phyloP scores from a whole-genome alignment of 2,888 invertebrate species.

The Exephanes ischioxanthus region DNA sequence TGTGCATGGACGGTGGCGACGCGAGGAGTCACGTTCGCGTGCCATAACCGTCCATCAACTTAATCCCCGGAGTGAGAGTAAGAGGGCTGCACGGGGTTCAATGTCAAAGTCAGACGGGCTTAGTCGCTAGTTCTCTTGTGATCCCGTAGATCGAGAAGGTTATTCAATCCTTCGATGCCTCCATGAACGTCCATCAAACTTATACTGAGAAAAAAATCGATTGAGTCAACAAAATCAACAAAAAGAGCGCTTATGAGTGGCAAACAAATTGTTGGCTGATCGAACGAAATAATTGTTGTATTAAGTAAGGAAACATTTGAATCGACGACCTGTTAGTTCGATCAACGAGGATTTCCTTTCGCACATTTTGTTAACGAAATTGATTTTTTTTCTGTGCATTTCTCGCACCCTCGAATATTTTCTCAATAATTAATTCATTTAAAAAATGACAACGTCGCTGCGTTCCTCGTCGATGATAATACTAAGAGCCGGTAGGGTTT shows the following conservation, averaged over 20 bases:
- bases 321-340: too few relatives aligned
- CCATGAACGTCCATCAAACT: neutral
- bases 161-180: conserved; percentile 23
- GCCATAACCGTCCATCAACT: conserved; percentile 71
- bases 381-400: neutral
- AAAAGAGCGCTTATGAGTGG: too few relatives aligned
- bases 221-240: too few relatives aligned
- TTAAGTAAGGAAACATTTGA: too few relatives aligned
- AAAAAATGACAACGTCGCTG: neutral
- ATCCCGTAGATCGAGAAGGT: conserved; percentile 22
- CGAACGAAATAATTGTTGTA: too few relatives aligned
- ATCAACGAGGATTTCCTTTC: too few relatives aligned
- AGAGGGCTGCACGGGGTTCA: conserved; percentile 65
- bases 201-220: neutral
- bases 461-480: too few relatives aligned
- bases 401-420: neutral
- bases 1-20: conserved; percentile 63
- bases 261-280: too few relatives aligned
- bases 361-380: too few relatives aligned
- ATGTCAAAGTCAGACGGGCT: conserved; percentile 73
- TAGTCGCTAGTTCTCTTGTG: conserved; percentile 15
- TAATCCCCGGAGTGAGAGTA: conserved; percentile 70
- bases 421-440: neutral
- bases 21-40: conserved; percentile 75
- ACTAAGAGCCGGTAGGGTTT: too few relatives aligned